Conservation (phyloP, 2,113 vertebrate genomes). For the Ardeotis arabs region DNA sequence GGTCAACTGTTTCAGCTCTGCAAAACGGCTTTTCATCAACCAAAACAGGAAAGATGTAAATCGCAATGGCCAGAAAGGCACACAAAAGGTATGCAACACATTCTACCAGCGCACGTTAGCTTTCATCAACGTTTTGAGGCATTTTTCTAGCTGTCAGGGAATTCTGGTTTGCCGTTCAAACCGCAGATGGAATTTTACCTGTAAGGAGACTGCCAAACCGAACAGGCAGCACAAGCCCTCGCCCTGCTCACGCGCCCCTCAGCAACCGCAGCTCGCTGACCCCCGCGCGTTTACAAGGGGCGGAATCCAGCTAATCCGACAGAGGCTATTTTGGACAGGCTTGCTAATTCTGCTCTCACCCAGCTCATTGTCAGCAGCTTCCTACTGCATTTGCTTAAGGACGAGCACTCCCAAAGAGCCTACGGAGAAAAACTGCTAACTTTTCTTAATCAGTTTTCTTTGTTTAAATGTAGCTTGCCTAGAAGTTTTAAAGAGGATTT, state of each 20-base stretch:
- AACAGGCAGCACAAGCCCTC: background rate
- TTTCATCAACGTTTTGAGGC: background rate
- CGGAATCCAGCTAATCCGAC: background rate
- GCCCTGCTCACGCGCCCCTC: background rate
- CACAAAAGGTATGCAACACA: background rate
- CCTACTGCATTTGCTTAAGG: background rate
- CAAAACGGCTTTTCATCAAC: background rate
- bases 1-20: background rate
- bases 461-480: background rate
- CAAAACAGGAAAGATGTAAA: background rate
- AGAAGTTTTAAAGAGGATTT: constrained; percentile 30
- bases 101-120: background rate
- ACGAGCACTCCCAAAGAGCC: background rate
- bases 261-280: background rate
- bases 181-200: background rate
- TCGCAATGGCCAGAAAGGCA: background rate
- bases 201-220: background rate
- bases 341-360: constrained; percentile 22
- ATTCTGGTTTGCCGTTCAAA: background rate
- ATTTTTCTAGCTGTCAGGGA: background rate
- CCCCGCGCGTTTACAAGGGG: background rate
- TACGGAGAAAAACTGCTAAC: background rate
- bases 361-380: background rate
- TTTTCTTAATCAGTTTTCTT: constrained; percentile 26
- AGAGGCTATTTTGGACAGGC: background rate